Conservation (phyloP, 2,888 invertebrate genomes). For the Nomada flava region DNA sequence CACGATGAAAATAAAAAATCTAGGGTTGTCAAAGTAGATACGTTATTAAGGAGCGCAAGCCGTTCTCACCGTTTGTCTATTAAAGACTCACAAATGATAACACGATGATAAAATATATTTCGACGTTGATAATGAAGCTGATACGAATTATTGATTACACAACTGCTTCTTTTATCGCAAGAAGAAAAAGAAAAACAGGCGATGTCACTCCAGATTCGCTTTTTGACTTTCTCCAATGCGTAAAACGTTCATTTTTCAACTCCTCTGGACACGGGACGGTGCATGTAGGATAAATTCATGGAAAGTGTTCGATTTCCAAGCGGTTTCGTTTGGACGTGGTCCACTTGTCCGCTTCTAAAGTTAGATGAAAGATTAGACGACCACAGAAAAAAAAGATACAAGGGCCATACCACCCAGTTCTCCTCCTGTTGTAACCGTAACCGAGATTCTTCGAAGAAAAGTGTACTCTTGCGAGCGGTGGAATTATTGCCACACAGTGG, state of each 20-base stretch:
- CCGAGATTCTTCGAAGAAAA: not conserved
- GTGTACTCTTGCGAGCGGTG: not conserved
- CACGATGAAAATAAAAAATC: too few species aligned
- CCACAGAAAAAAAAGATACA: slow-evolving; percentile 18
- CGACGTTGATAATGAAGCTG: slow-evolving; percentile 8
- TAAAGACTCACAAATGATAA: slow-evolving; percentile 1
- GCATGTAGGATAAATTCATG: too few species aligned
- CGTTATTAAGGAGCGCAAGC: not conserved
- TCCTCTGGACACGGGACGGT: not conserved
- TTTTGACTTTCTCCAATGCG: not conserved
- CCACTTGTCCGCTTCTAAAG: slow-evolving; percentile 57
- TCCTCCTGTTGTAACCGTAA: slow-evolving; percentile 15
- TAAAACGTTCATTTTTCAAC: not conserved
- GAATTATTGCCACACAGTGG: not conserved
- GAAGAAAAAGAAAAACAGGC: not conserved
- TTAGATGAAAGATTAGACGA: slow-evolving; percentile 49
- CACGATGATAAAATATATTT: slow-evolving; percentile 18
- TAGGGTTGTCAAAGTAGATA: too few species aligned
- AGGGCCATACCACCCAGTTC: slow-evolving; percentile 18
- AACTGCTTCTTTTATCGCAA: not conserved
- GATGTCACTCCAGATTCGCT: not conserved
- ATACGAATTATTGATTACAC: slow-evolving; percentile 1
- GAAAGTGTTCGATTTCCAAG: too few species aligned
- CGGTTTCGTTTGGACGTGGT: slow-evolving; percentile 31
- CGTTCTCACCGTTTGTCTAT: not conserved